Conservation (phyloP, 2,113 vertebrate species). For the Myodes glareolus region DNA sequence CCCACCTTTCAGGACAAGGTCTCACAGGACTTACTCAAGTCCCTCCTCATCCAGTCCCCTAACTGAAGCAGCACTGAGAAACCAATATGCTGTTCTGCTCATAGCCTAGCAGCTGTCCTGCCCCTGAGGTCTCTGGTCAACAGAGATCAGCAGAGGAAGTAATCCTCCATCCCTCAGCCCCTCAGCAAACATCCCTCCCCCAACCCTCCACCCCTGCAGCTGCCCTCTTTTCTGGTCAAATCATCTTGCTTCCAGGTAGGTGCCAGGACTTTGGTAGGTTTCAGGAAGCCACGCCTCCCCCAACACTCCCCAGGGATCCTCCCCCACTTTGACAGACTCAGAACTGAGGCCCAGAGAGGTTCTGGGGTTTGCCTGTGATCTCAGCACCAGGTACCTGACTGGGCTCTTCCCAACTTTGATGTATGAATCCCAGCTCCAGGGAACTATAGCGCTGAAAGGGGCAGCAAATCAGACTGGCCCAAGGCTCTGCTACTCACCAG, state of each 20-base stretch:
- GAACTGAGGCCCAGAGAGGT: background rate
- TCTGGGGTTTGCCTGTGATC: background rate
- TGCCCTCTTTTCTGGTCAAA: background rate
- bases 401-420: background rate
- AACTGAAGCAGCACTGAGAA: background rate
- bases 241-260: background rate
- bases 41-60: background rate
- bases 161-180: background rate
- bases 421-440: background rate
- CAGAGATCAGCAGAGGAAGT: rapidly evolving
- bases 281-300: background rate
- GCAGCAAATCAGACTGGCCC: background rate
- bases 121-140: background rate
- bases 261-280: background rate
- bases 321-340: background rate
- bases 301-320: background rate
- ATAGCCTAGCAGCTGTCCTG: background rate
- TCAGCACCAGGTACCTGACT: background rate
- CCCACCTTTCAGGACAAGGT: background rate
- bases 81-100: background rate
- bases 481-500: background rate
- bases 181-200: too few relatives aligned
- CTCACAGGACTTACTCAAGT: background rate
- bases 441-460: rapidly evolving
- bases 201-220: too few relatives aligned